phyloP scores from a whole-genome alignment of 2,113 vertebrate species.

The Bos indicus region DNA sequence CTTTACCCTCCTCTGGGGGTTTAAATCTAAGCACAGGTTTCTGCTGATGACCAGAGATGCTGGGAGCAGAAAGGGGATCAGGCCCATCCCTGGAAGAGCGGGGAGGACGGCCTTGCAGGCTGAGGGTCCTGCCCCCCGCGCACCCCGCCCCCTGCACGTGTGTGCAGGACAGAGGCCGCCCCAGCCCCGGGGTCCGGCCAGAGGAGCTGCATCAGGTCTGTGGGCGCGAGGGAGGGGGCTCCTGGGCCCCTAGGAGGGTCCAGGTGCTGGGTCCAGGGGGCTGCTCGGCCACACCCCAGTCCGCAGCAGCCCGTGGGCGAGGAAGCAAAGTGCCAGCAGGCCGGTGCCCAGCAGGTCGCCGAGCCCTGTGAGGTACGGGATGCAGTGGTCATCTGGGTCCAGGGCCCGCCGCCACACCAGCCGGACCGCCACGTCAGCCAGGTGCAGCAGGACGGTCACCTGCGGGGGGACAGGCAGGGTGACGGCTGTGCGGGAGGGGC shows the following conservation, averaged over 20 bases:
- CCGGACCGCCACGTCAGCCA: conserved; percentile 91
- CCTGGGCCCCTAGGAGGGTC: background rate
- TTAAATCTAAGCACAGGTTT: background rate
- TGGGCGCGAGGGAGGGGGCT: accelerated
- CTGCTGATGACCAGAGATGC: background rate
- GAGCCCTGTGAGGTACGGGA: conserved; percentile 97
- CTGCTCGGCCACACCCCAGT: background rate
- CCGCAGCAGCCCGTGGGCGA: conserved; percentile 46
- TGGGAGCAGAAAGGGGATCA: background rate
- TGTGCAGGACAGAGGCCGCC: background rate
- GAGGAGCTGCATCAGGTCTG: accelerated
- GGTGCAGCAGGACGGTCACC: conserved; percentile 92
- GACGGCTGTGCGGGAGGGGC: background rate
- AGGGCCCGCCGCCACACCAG: conserved; percentile 89
- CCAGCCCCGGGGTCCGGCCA: background rate
- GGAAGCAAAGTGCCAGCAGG: conserved; percentile 92
- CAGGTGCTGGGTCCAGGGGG: background rate
- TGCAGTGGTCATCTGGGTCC: conserved; percentile 96
- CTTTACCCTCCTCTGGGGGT: background rate
- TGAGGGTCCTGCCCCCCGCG: accelerated
- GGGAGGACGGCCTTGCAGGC: background rate
- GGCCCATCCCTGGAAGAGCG: too few species aligned
- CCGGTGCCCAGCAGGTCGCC: conserved; percentile 95
- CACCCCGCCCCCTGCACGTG: accelerated
- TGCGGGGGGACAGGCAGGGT: conserved; percentile 34